Percentiles rank a stretch among this genome's conserved stretches.
Conservation (phyloP, 2,888 invertebrate species). For the Caenorhabditis sp. region DNA sequence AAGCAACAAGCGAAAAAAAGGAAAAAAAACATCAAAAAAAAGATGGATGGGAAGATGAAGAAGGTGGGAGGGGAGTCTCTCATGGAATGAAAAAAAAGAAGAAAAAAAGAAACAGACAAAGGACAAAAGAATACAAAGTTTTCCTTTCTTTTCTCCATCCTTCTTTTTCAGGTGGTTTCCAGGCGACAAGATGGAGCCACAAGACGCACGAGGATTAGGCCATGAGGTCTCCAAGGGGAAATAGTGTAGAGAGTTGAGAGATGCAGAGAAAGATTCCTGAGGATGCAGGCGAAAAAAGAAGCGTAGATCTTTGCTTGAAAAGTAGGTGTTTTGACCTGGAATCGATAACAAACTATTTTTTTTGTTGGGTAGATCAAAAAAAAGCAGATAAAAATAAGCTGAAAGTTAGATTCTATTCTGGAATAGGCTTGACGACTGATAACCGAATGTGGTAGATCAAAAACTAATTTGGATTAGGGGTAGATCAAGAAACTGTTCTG, state of each 20-base stretch:
- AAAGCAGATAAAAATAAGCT: too few species aligned
- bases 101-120: not conserved
- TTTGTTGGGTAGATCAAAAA: too few species aligned
- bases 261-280: not conserved
- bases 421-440: too few species aligned
- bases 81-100: not conserved
- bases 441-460: too few species aligned
- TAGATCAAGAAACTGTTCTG: too few species aligned
- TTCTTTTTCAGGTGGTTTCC: slow-evolving; percentile 28
- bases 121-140: not conserved
- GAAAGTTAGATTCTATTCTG: too few species aligned
- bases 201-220: not conserved
- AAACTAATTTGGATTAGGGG: too few species aligned
- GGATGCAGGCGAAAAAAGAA: not conserved
- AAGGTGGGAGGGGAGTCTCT: too few species aligned
- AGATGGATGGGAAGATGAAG: not conserved
- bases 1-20: not conserved
- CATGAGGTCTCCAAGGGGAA: not conserved
- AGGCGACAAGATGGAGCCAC: slow-evolving; percentile 21
- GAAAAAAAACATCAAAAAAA: not conserved
- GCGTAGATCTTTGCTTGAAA: too few species aligned
- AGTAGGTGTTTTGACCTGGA: too few species aligned
- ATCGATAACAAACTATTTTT: too few species aligned
- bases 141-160: not conserved
- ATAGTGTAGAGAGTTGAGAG: not conserved